Conservation (phyloP, 1,140 invertebrate species). For the Geopemphigus sp. region DNA sequence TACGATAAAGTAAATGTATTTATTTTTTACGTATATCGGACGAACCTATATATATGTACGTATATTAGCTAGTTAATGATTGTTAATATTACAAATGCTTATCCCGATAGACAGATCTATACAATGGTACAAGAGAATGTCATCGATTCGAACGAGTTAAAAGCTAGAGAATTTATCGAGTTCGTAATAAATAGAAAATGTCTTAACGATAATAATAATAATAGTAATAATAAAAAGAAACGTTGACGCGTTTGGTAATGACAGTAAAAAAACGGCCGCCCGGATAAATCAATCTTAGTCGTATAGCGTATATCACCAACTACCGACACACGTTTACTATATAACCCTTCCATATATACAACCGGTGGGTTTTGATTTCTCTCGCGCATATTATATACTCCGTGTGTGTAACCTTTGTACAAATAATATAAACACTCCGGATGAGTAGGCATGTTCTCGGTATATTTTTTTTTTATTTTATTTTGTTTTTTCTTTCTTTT, state of each 20-base stretch:
- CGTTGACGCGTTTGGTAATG: conserved; percentile 34
- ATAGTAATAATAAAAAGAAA: conserved; percentile 4
- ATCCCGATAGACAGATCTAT: too few relatives aligned
- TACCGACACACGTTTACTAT: conserved; percentile 12
- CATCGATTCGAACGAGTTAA: neutral
- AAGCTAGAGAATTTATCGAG: neutral
- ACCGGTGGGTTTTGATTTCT: conserved; percentile 41
- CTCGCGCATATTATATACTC: conserved; percentile 10
- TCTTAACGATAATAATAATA: neutral
- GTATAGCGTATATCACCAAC: neutral
- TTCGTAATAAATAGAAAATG: neutral
- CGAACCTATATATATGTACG: too few relatives aligned
- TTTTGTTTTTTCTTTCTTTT: conserved; percentile 25
- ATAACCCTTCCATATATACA: conserved; percentile 12
- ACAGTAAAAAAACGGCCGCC: conserved; percentile 42
- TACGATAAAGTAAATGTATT: too few relatives aligned
- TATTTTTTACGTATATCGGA: too few relatives aligned
- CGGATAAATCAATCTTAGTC: conserved; percentile 48
- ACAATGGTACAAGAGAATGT: neutral
- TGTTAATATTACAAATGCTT: too few relatives aligned
- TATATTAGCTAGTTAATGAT: too few relatives aligned
- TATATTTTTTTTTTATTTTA: conserved; percentile 28
- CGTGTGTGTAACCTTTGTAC: conserved; percentile 47
- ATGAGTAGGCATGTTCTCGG: conserved; percentile 49
- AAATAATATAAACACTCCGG: conserved; percentile 49